These are phyloP conservation scores for Diploptera punctata DNA, from an alignment of 2,888 invertebrate genomes.

Conservation along the genomic window DNA sequence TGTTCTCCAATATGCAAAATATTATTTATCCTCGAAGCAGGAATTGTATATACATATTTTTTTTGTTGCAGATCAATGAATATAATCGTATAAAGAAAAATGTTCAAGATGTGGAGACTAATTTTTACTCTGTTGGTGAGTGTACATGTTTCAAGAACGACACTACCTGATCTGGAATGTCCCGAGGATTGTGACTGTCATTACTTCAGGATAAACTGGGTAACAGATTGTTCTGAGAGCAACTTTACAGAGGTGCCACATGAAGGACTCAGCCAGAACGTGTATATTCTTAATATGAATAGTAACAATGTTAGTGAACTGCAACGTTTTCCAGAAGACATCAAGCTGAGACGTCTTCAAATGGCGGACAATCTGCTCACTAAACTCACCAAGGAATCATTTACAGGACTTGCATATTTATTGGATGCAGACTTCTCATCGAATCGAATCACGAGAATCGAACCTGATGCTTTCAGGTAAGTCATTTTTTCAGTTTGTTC, in stretches of 20 bases:
- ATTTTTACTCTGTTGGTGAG: background rate
- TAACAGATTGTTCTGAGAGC: conserved; percentile 77
- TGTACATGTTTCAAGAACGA: conserved; percentile 52
- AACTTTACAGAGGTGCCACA: conserved; percentile 73
- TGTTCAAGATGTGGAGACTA: too few relatives aligned
- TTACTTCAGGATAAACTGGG: conserved; percentile 78
- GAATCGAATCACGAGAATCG: conserved; percentile 68
- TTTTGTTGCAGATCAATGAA: too few relatives aligned
- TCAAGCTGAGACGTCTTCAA: conserved; percentile 72
- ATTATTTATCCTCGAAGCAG: too few relatives aligned
- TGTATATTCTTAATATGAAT: conserved; percentile 74
- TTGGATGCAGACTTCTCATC: conserved; percentile 74
- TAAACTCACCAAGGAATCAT: conserved; percentile 65
- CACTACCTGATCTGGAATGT: conserved; percentile 70
- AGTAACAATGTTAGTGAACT: conserved; percentile 69
- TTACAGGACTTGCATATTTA: conserved; percentile 69
- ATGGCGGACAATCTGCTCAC: conserved; percentile 71
- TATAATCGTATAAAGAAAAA: too few relatives aligned
- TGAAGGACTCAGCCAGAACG: conserved; percentile 68
- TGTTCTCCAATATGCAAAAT: too few relatives aligned
- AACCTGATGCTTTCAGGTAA: conserved; percentile 70
- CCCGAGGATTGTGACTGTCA: conserved; percentile 75
- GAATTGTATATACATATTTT: too few relatives aligned
- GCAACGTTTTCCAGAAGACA: conserved; percentile 68
- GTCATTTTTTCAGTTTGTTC: too few relatives aligned